These are phyloP conservation scores for Rutpela maculata DNA, from an alignment of 2,888 invertebrate genomes.

Conservation along the genomic window DNA sequence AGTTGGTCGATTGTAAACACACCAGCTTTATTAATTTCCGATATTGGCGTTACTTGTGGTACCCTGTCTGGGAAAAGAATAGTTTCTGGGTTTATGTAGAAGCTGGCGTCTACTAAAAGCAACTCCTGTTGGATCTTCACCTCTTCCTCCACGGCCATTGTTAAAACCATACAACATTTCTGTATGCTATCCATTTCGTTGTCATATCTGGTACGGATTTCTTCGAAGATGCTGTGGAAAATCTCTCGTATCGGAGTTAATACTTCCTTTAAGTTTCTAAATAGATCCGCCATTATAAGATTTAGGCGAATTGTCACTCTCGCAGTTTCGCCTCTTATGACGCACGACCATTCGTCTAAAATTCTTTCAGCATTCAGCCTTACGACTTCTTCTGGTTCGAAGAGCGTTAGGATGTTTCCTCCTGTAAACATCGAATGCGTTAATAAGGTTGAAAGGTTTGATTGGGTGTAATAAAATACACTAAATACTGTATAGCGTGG, in stretches of 20 bases:
- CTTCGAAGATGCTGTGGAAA: constrained; percentile 76
- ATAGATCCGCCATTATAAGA: constrained; percentile 73
- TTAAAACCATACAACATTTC: constrained; percentile 61
- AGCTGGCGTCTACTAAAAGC: constrained; percentile 70
- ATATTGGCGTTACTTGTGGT: constrained; percentile 22
- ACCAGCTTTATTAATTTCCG: constrained; percentile 47
- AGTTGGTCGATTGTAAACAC: constrained; percentile 68
- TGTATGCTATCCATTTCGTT: constrained; percentile 72
- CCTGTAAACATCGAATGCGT: neutral
- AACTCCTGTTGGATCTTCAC: constrained; percentile 72
- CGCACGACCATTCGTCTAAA: constrained; percentile 78
- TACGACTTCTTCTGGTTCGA: constrained; percentile 59
- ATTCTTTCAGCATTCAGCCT: constrained; percentile 70
- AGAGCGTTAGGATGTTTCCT: constrained; percentile 31
- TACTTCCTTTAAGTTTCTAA: constrained; percentile 74
- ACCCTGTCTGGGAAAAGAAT: constrained; percentile 64
- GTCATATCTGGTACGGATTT: constrained; percentile 71
- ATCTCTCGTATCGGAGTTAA: constrained; percentile 74
- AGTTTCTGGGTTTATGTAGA: constrained; percentile 69
- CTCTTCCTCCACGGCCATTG: constrained; percentile 73
- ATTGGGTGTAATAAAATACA: no score
- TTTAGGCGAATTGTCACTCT: constrained; percentile 75
- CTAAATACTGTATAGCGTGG: no score
- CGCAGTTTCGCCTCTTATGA: constrained; percentile 77
- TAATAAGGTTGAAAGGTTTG: neutral